Evolutionary conservation across 2,797 vertebrate species (phyloP), one percentile per base, ranked within the genome.

Genomic region (Lophura swinhoii): DNA sequence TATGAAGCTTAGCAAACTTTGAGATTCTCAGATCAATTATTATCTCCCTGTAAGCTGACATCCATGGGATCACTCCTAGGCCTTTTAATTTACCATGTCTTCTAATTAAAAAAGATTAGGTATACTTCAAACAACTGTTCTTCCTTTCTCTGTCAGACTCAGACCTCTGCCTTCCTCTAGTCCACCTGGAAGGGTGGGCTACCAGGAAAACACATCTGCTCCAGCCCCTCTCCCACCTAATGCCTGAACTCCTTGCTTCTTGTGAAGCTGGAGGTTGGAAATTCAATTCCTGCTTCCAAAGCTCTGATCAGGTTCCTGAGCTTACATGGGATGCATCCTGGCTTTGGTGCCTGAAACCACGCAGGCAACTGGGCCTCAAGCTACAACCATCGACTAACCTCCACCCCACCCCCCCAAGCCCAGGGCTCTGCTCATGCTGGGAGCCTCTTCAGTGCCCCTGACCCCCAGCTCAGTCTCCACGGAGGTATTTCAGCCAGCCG

Each of bases 21-120:
- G 58, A 90, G 72, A 89, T 87, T 94, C 77, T 95, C 82, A 60
- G 80, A 93, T 51, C 77, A 95, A 70, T 94, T 96, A 96, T 85
- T 88, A 81, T 84, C 55, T 90, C 49, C 67, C 82, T 68, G 75
- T 86, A 96, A 95, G 84, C 67, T 0, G 12, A 94, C 94, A 96
- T 91, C 82, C 95, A 90, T 31, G 43, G 88, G 91, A 97, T 95
- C 84, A 94, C 86, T 96, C 89, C 84, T 84, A 83, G 75, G 91
- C 59, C 72, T 95, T 96, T 95, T 96, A 94, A 96, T 96, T 95
- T 95, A 95, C 74, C 92, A 87, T 59, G 64, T 87, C 84, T 96
- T 85, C 91, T 96, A 95, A 97, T 96, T 96, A 97, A 97, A 94
- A 91, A 90, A 96, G 94, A 97, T 95, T 96, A 96, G 93, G 90